Evolutionary conservation across 2,888 invertebrate species (phyloP).

Genomic region (Electrophaes corylata): DNA sequence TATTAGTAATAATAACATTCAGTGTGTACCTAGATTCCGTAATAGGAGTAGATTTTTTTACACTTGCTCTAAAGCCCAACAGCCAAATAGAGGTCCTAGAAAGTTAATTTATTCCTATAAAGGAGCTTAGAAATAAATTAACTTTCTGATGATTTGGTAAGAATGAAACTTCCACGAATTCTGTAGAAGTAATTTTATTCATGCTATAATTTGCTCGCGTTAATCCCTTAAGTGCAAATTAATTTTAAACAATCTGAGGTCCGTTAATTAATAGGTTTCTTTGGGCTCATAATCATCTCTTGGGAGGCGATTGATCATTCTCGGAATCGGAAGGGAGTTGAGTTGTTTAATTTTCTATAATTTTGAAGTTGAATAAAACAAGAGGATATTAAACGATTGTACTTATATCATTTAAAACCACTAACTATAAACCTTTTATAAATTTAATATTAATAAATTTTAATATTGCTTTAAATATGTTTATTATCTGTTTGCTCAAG

Average conservation of each 20-base stretch:
- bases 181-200: conserved; percentile 14
- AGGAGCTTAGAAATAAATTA: neutral
- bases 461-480: too few relatives aligned
- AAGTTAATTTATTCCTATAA: too few relatives aligned
- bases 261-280: conserved; percentile 67
- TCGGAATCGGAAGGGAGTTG: conserved; percentile 49
- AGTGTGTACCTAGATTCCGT: too few relatives aligned
- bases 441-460: too few relatives aligned
- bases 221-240: conserved; percentile 38
- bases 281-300: conserved; percentile 60
- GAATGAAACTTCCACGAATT: neutral
- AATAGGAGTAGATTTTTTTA: too few relatives aligned
- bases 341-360: conserved; percentile 14
- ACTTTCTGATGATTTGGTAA: neutral
- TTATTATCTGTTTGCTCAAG: too few relatives aligned
- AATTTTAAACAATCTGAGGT: conserved; percentile 47
- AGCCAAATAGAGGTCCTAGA: too few relatives aligned
- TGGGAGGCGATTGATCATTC: conserved; percentile 63
- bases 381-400: too few relatives aligned
- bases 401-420: too few relatives aligned
- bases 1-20: too few relatives aligned
- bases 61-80: too few relatives aligned
- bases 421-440: too few relatives aligned
- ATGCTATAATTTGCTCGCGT: conserved; percentile 8
- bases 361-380: conserved; percentile 3